A percentile compares a stretch with the other conserved stretches of the same genome.
Conservation (phyloP, 2,888 invertebrate genomes). For the Epistrophe eligans region DNA sequence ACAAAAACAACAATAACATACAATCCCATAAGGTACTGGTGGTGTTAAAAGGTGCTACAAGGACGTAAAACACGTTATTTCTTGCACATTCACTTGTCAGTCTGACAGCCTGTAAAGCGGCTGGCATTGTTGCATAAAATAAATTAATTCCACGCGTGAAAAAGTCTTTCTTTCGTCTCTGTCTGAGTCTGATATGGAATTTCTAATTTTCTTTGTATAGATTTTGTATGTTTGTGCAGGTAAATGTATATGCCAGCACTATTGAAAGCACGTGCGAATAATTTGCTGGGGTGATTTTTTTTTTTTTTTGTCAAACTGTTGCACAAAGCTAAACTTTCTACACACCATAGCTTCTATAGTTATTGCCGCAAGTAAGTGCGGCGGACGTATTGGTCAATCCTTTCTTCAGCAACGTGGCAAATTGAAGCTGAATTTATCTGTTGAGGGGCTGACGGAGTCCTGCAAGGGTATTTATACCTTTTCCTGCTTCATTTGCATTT, state of each 20-base stretch:
- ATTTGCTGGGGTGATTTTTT: constrained; percentile 46
- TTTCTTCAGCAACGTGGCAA: constrained; percentile 47
- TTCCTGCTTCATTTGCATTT: constrained; percentile 74
- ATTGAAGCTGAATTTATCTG: constrained; percentile 70
- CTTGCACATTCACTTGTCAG: constrained; percentile 45
- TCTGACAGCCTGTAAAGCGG: constrained; percentile 50
- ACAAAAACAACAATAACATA: constrained; percentile 1
- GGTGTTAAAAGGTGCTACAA: constrained; percentile 46
- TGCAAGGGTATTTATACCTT: constrained; percentile 54
- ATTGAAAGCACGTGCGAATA: constrained; percentile 43
- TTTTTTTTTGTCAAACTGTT: constrained; percentile 52
- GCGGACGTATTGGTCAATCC: constrained; percentile 71
- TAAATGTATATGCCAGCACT: constrained; percentile 9
- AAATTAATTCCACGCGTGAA: constrained; percentile 64
- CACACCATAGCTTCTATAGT: background rate
- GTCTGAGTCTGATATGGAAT: constrained; percentile 18
- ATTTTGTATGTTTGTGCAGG: background rate
- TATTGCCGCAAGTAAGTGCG: constrained; percentile 36
- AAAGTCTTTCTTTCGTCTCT: constrained; percentile 25
- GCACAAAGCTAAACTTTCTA: constrained; percentile 51
- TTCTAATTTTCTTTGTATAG: background rate
- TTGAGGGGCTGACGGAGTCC: constrained; percentile 58
- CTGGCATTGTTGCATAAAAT: constrained; percentile 42
- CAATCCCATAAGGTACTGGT: background rate
- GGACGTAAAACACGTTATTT: constrained; percentile 45